Evolutionary conservation across 2,888 invertebrate species (phyloP).

Genomic region (Pollenia angustigena): DNA sequence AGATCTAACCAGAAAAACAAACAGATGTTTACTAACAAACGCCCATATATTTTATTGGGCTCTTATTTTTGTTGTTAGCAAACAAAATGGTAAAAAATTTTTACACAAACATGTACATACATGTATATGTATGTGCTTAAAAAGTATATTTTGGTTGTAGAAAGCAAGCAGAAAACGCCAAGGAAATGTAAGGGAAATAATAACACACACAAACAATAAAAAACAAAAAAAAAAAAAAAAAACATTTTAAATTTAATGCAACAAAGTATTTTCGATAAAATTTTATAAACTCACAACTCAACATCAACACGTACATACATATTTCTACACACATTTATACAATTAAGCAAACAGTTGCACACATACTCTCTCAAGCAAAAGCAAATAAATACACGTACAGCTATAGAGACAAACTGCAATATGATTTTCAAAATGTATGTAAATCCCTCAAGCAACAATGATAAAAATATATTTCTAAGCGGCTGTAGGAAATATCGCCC

Average conservation of each 20-base stretch:
- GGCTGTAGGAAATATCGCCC: no score
- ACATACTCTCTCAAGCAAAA: neutral
- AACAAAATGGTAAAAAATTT: neutral
- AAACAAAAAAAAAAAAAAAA: neutral
- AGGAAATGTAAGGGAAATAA: constrained; percentile 36
- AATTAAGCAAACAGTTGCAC: neutral
- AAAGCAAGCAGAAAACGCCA: constrained; percentile 34
- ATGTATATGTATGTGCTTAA: neutral
- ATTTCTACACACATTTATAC: no score
- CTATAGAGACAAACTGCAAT: constrained; percentile 13
- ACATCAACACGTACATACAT: neutral
- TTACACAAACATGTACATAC: neutral
- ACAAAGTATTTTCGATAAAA: constrained; percentile 51
- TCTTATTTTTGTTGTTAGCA: neutral
- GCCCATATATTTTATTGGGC: constrained; percentile 16
- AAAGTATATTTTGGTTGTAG: neutral
- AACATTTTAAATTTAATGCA: constrained; percentile 16
- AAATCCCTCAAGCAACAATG: constrained; percentile 44
- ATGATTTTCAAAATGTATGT: constrained; percentile 42
- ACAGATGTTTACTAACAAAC: constrained; percentile 26
- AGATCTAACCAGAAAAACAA: constrained; percentile 6
- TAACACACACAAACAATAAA: constrained; percentile 1
- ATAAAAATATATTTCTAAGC: constrained; percentile 22
- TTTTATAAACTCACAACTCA: constrained; percentile 29
- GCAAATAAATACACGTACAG: neutral